Evolutionary conservation across 2,888 invertebrate genomes (phyloP).

Genomic region (Drosophila macrospina): DNA sequence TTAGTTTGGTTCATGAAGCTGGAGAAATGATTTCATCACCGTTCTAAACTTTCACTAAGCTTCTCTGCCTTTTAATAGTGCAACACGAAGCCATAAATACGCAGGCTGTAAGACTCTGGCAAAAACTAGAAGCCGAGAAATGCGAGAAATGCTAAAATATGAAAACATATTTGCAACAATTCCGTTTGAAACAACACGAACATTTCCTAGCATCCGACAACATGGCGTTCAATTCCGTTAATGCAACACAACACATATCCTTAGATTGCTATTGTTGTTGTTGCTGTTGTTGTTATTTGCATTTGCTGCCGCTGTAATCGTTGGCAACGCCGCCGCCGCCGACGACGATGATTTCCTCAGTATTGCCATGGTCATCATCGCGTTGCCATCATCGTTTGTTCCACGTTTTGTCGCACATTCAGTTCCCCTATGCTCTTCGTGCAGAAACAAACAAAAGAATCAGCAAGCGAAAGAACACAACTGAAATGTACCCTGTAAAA

Average conservation of each 20-base stretch:
- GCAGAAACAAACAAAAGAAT: slow-evolving; percentile 35
- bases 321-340: slow-evolving; percentile 44
- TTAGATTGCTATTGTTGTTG: slow-evolving; percentile 40
- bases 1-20: background rate
- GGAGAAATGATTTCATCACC: background rate
- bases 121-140: slow-evolving; percentile 32
- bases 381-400: slow-evolving; percentile 54
- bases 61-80: background rate
- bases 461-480: slow-evolving; percentile 11
- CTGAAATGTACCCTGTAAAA: slow-evolving; percentile 8
- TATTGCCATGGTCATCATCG: slow-evolving; percentile 57
- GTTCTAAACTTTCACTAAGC: background rate
- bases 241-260: slow-evolving; percentile 64
- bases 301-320: slow-evolving; percentile 61
- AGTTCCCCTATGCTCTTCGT: slow-evolving; percentile 56
- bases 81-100: background rate
- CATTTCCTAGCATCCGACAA: slow-evolving; percentile 79
- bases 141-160: slow-evolving; percentile 43
- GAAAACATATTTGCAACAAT: slow-evolving; percentile 68
- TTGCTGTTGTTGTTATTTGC: slow-evolving; percentile 30
- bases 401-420: slow-evolving; percentile 66
- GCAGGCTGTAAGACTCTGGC: background rate
- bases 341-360: slow-evolving; percentile 47
- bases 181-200: slow-evolving; percentile 65
- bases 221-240: slow-evolving; percentile 80